Base-by-base conservation (phyloP, 30 jellyfish, hydroid and myxozoan species). In the Aurelia sp. region DNA sequence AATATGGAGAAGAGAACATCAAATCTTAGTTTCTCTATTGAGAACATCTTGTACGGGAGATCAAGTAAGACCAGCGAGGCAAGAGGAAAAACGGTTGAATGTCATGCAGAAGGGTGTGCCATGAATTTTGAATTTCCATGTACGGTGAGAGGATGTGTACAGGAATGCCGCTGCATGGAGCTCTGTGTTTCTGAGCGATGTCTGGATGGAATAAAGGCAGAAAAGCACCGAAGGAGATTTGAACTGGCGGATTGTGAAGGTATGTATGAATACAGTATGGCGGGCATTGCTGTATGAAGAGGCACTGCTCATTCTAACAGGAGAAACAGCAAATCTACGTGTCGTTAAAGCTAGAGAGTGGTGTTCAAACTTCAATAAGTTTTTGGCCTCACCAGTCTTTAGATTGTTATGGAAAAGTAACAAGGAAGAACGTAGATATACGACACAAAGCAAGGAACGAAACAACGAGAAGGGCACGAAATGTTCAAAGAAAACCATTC, bases 11-110 rank as follows among this genome's bases (percentile, higher is more conserved):
- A 38, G 60, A 63, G 58, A 21, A 15, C 85, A 21, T 57, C 92
- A 50, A 31, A 35, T 22, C 74, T 82, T 13, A 82, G 92, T 60
- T 82, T 82, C 69, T 82, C 92, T 15, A 82, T 82, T 24, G 92
- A 82, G 20, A 82, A 70, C 40, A 82, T 82, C 40, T 67, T 82
- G 80, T 62, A 70, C 41, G 92, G 92, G 10, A 82, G 82, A 68
- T 63, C 86, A 13, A 57, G n/a, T 62, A 66, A 79, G 52, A 40
- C 61, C 17, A 63, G 51, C 64, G 81, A 79, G 69, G 81, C 48
- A 40, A 75, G 69, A 53, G 41, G 87, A 61, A 41, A 53, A 31
- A 60, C 47, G 10, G 53, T 66, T 58, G 53, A 59, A 31, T 76
- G 69, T 55, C 50, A 67, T 63, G 67, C 53, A 18, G 78, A 35